Conservation (phyloP, 2,888 invertebrate genomes). For the Metopia argyrocephala region DNA sequence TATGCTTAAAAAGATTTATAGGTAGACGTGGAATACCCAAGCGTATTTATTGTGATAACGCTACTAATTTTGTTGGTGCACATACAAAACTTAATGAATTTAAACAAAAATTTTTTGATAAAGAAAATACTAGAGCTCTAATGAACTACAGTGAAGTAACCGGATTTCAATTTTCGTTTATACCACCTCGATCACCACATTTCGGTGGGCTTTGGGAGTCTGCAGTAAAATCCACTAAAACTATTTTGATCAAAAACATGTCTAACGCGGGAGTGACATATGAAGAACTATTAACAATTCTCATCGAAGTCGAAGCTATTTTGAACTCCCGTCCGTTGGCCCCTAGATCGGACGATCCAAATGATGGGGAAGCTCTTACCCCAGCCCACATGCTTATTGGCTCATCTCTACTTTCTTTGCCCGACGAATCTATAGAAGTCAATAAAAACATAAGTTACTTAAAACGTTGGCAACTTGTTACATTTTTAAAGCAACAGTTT, state of each 20-base stretch:
- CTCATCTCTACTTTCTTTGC: constrained; percentile 40
- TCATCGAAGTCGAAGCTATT: no score
- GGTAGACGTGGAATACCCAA: constrained; percentile 19
- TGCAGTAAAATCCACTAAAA: no score
- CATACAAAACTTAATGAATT: background rate
- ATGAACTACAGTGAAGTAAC: constrained; percentile 19
- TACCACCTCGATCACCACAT: no score
- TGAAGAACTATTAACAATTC: no score
- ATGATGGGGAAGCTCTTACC: background rate
- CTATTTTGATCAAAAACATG: no score
- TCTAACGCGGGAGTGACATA: background rate
- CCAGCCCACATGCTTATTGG: constrained; percentile 57
- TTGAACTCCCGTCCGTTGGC: no score
- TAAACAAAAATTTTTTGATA: constrained; percentile 15
- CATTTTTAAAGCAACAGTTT: constrained; percentile 56
- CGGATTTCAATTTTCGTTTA: no score
- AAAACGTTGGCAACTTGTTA: constrained; percentile 51
- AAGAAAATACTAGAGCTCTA: background rate
- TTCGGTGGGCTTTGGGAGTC: no score
- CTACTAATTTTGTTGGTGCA: constrained; percentile 34
- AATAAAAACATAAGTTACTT: constrained; percentile 25
- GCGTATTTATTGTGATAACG: constrained; percentile 17
- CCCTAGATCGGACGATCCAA: background rate
- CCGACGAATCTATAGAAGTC: constrained; percentile 34
- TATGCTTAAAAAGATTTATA: constrained; percentile 3